Conservation (phyloP, 2,797 vertebrate genomes). For the Momotus momota region DNA sequence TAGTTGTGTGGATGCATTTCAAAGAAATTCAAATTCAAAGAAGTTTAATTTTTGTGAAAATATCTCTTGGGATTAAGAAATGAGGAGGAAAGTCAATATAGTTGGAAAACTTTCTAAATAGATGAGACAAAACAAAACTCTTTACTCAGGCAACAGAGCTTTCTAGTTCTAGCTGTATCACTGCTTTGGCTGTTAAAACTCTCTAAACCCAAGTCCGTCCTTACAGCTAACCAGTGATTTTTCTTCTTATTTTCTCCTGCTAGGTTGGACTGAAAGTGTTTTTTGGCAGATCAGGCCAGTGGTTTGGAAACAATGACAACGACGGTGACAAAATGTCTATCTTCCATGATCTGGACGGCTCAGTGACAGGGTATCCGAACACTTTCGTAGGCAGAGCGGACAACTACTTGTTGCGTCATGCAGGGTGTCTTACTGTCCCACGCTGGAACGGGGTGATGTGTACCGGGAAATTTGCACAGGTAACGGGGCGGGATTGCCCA, state of each 20-base stretch:
- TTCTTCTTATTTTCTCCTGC: background rate
- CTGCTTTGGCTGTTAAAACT: background rate
- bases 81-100: background rate
- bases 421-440: constrained; percentile 35
- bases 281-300: constrained; percentile 59
- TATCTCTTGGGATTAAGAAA: background rate
- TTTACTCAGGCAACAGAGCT: background rate
- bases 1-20: background rate
- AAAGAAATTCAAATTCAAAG: background rate
- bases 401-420: constrained; percentile 59
- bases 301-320: constrained; percentile 66
- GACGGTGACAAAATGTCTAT: constrained; percentile 71
- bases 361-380: constrained; percentile 37
- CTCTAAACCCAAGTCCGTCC: background rate
- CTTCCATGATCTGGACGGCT: constrained; percentile 67
- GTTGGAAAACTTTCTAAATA: background rate
- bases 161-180: background rate
- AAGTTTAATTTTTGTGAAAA: background rate
- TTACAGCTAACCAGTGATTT: background rate
- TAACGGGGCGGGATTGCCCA: background rate
- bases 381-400: constrained; percentile 59
- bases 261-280: constrained; percentile 69
- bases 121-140: background rate
- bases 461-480: constrained; percentile 62
- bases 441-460: constrained; percentile 61